phyloP scores from a whole-genome alignment of 92 coral and sea anemone genomes.

The Epizoanthus ramosus region DNA sequence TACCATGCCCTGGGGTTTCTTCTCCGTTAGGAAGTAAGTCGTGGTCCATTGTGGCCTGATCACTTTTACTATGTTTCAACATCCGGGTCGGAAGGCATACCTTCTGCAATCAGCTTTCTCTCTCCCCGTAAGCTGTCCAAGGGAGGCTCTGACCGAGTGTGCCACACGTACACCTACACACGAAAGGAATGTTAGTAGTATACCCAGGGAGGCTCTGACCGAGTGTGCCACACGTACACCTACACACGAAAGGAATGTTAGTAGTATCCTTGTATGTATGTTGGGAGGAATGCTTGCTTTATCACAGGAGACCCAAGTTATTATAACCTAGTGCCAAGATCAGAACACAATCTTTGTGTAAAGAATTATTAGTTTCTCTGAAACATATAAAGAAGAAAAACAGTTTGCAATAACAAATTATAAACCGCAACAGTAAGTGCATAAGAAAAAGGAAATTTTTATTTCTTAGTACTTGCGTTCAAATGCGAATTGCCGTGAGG shows the following conservation, averaged over 20 bases:
- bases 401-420: too few relatives aligned
- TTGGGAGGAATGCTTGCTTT: not conserved
- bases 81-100: conserved; percentile 66
- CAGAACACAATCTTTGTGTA: not conserved
- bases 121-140: conserved; percentile 83
- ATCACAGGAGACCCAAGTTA: not conserved
- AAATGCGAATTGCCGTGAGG: too few relatives aligned
- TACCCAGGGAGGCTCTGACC: conserved; percentile 80
- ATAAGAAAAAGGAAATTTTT: too few relatives aligned
- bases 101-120: conserved; percentile 54
- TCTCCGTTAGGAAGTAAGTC: not conserved
- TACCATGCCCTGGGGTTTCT: too few relatives aligned
- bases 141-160: conserved; percentile 81
- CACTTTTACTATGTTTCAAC: conserved; percentile 61
- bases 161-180: conserved; percentile 88
- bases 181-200: not conserved
- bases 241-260: conserved; percentile 11
- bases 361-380: not conserved
- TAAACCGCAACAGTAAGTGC: too few relatives aligned
- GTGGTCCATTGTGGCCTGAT: not conserved
- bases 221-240: conserved; percentile 93
- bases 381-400: too few relatives aligned
- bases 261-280: too few relatives aligned
- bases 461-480: too few relatives aligned
- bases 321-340: not conserved